A percentile compares a stretch with the other conserved stretches of the same genome.
Evolutionary conservation across 2,797 vertebrate genomes (phyloP).

Genomic region (Pelochelys cantorii): DNA sequence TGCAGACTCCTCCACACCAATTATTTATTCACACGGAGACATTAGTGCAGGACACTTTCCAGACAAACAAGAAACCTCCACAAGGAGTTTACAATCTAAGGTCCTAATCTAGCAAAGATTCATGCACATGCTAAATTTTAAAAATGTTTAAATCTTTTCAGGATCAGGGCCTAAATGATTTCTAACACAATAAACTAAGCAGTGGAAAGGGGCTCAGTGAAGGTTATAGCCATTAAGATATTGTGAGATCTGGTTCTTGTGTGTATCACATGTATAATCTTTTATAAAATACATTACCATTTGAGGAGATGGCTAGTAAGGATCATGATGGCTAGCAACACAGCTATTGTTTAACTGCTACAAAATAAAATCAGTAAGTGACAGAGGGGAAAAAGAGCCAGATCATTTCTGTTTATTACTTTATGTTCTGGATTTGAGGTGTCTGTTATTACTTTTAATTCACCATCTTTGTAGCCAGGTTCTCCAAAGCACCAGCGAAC

Average conservation of each 20-base stretch:
- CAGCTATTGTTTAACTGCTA: neutral
- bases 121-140: constrained; percentile 3
- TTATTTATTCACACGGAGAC: constrained; percentile 46
- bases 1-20: neutral
- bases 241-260: neutral
- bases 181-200: neutral
- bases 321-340: neutral
- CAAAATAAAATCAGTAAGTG: neutral
- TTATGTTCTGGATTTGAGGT: neutral
- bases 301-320: neutral
- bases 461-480: neutral
- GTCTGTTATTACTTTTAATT: neutral
- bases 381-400: neutral
- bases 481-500: neutral
- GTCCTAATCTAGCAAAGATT: neutral
- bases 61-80: neutral
- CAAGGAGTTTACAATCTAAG: neutral
- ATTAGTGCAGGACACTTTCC: constrained; percentile 40
- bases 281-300: neutral
- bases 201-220: neutral
- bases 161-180: neutral
- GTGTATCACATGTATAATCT: neutral
- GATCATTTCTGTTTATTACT: neutral
- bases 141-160: neutral
- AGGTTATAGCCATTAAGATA: neutral